A percentile compares a stretch with the other conserved stretches of the same genome.
Conservation (phyloP, 2,113 vertebrate species). For the Hydropotes inermis region DNA sequence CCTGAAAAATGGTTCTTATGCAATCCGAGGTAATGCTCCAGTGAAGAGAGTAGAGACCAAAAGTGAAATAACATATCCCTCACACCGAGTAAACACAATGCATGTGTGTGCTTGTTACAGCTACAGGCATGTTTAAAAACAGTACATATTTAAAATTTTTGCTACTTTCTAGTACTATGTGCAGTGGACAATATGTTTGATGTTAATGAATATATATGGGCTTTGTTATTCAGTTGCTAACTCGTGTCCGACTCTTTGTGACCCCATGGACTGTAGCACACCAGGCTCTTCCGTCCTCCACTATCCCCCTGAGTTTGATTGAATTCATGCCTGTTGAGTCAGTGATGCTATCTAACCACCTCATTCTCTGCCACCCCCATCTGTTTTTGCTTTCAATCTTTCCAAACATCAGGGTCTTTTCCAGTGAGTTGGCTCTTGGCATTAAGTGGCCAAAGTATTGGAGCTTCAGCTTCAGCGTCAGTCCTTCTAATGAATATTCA, state of each 20-base stretch:
- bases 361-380: neutral
- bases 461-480: neutral
- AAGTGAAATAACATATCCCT: neutral
- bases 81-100: neutral
- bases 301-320: neutral
- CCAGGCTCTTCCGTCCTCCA: neutral
- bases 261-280: neutral
- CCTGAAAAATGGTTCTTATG: conserved; percentile 7
- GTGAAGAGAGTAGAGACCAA: neutral
- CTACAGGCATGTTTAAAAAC: neutral
- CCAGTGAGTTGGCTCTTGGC: neutral
- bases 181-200: neutral
- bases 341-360: neutral
- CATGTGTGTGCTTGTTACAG: neutral
- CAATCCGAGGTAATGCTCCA: neutral
- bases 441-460: neutral
- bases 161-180: neutral
- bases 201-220: neutral
- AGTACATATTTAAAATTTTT: neutral
- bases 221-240: neutral
- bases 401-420: neutral
- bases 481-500: neutral
- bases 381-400: neutral
- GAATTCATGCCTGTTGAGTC: neutral
- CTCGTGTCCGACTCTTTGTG: neutral